Percentiles rank a stretch among this genome's conserved stretches.
These are phyloP conservation scores for Ornithoptera priamus DNA, from an alignment of 2,888 invertebrate species.

Conservation along the genomic window DNA sequence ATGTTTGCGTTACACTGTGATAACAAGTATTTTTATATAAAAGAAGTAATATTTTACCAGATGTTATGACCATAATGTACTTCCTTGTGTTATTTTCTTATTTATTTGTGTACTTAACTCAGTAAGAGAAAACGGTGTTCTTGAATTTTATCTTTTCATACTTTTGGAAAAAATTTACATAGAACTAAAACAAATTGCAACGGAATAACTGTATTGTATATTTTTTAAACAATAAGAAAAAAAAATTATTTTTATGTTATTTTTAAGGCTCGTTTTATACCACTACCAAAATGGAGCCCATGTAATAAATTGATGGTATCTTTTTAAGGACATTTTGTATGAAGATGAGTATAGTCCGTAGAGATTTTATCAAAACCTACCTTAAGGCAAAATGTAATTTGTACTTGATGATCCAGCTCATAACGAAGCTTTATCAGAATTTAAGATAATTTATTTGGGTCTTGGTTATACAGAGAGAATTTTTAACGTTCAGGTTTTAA, in stretches of 20 bases:
- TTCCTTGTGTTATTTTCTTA: not conserved
- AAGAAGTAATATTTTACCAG: not conserved
- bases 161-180: too few species aligned
- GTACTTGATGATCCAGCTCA: slow-evolving; percentile 8
- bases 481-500: not conserved
- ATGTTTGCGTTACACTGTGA: not conserved
- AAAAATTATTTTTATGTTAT: not conserved
- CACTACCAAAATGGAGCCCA: slow-evolving; percentile 8
- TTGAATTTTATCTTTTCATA: too few species aligned
- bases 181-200: too few species aligned
- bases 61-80: not conserved
- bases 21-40: not conserved
- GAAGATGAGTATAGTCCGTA: slow-evolving; percentile 20
- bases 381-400: slow-evolving; percentile 25
- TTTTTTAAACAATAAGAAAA: not conserved
- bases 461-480: not conserved
- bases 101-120: too few species aligned
- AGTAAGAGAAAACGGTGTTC: too few species aligned
- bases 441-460: slow-evolving; percentile 10
- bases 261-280: slow-evolving; percentile 6
- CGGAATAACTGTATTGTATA: not conserved
- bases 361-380: slow-evolving; percentile 25
- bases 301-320: slow-evolving; percentile 20
- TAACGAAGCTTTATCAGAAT: slow-evolving; percentile 16
- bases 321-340: slow-evolving; percentile 22